Evolutionary conservation across 2,888 invertebrate genomes (phyloP), one percentile per base, ranked within the genome.

Genomic region (Calliopum simillimum): DNA sequence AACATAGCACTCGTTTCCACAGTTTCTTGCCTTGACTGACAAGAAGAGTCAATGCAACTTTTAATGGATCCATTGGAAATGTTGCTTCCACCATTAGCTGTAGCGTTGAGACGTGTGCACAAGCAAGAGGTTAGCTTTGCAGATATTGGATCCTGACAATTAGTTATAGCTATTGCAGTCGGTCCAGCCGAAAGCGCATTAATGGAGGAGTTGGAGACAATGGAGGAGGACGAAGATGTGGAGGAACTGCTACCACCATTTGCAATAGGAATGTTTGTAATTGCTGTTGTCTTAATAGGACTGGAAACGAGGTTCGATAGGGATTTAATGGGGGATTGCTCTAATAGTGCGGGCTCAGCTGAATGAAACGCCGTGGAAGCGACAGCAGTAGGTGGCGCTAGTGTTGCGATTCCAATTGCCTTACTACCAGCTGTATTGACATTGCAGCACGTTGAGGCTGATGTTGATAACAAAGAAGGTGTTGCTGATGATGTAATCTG

Each of bases 301-400:
- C 89, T 81, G 71, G 76, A 78, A 71, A 90, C 90, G 79, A 90
- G 86, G 83, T 90, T 90, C 64, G 90, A 90, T 72, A 90, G 84
- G 69, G 90, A 90, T 81, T 90, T 90, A 33, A 90, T 90, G 63
- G 90, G 89, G 63, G 90, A 90, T 79, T 89, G 89, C 75, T 86
- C 85, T 68, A 85, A 71, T 16, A 80, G 59, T 14, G 75, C 73
- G 5, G 76, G 59, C 53, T 74, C 76, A 2, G 76, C 65, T 11
- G 66, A 21, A 51, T 65, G 62, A n/a, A 70, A 59, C 19, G 68
- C 63, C 12, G 55, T 33, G 11, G 49, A n/a, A n/a, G n/a, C n/a
- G 47, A 25, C 55, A 55, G 13, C 63, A 19, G 33, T 43, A 43
- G 4, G 43, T n/a, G 25, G 67, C 16, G 5, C 8, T 33, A 33